Evolutionary conservation across 2,113 vertebrate genomes (phyloP).

Genomic region (Paralichthys olivaceus): DNA sequence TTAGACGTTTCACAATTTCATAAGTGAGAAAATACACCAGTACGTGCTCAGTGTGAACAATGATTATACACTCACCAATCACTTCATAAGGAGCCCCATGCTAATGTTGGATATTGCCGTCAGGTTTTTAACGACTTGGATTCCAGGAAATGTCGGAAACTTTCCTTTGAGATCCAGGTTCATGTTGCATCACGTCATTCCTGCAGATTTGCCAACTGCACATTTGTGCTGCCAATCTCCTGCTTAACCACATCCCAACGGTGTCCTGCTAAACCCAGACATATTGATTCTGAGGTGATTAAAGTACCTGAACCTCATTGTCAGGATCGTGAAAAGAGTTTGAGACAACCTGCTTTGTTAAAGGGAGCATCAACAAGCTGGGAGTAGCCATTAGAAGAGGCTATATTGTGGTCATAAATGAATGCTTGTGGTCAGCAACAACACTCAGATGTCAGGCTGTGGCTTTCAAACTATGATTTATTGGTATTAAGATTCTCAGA

Average conservation of each 20-base stretch:
- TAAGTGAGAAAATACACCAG: neutral
- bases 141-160: neutral
- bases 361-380: neutral
- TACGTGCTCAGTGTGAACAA: no score
- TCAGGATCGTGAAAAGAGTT: neutral
- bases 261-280: no score
- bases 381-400: neutral
- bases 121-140: neutral
- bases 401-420: neutral
- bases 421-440: neutral
- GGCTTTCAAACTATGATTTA: neutral
- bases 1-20: constrained; percentile 28
- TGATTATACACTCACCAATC: constrained; percentile 8
- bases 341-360: no score
- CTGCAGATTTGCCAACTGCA: neutral
- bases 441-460: neutral
- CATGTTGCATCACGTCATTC: neutral
- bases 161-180: neutral
- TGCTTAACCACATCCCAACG: no score
- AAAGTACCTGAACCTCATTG: neutral
- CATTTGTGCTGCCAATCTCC: neutral
- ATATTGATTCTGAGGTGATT: neutral
- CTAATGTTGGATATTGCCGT: no score
- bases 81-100: neutral
- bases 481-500: neutral